phyloP scores from a whole-genome alignment of 1,140 invertebrate species.

The Drosophila micromelanica region DNA sequence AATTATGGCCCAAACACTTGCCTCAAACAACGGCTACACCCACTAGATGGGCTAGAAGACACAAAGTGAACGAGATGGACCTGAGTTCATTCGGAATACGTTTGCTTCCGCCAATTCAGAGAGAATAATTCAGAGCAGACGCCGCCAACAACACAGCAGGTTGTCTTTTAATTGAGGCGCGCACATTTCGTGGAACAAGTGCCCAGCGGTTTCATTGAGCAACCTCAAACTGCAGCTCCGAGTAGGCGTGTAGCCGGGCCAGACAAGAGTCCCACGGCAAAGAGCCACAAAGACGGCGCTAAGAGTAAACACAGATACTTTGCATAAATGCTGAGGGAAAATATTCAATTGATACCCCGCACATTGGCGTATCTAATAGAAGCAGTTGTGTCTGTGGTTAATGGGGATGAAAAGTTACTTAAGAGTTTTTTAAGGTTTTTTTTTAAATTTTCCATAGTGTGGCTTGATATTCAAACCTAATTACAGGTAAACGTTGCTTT shows the following conservation, averaged over 20 bases:
- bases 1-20: constrained; percentile 77
- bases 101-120: constrained; percentile 71
- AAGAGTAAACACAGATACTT: too few species aligned
- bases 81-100: constrained; percentile 15
- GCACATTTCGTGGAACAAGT: constrained; percentile 52
- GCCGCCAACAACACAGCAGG: constrained; percentile 60
- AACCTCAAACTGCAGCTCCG: not conserved
- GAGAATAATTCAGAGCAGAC: constrained; percentile 30
- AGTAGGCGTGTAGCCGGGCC: too few species aligned
- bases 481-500: too few species aligned
- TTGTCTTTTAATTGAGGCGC: constrained; percentile 69
- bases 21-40: constrained; percentile 67
- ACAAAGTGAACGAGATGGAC: not conserved
- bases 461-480: too few species aligned
- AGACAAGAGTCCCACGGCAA: not conserved
- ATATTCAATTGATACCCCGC: too few species aligned
- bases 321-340: too few species aligned
- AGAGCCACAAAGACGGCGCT: constrained; percentile 2
- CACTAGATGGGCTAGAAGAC: not conserved
- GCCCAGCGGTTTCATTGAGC: constrained; percentile 57
- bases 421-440: too few species aligned
- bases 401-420: too few species aligned
- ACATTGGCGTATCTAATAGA: too few species aligned
- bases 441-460: too few species aligned
- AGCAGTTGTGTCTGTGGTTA: too few species aligned